Base-by-base conservation (phyloP, 2,113 vertebrate species). In the Paratilapia polleni region DNA sequence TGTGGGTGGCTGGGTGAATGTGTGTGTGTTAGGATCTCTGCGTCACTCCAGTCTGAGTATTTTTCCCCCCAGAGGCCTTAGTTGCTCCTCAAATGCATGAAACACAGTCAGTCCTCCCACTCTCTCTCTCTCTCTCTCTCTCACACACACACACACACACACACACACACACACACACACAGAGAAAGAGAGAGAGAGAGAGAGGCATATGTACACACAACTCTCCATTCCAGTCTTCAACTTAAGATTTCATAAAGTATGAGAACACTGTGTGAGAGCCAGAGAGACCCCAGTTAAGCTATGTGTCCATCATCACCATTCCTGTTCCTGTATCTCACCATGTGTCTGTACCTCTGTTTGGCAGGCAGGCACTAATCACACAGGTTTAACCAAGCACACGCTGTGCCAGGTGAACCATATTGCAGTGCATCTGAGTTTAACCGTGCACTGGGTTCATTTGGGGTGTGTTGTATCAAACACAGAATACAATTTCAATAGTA, bases 351-450 rank as follows among this genome's bases (percentile, higher is more conserved):
- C 14, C 57, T 89, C 83, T 77, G 54, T 22, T 81, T 86, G 70
- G 34, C 77, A 82, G 77, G 85, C 58, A 58, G 74, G 20, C 78
- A 26, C 74, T 63, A 77, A 82, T 87, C 83, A 85, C 58, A 22
- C 78, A 87, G 73, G 52, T 26, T 80, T 12, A 74, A 77, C 24
- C 63, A 47, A 11, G 74, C 81, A 84, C 61, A 66, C 13, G 14
- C 77, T 68, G 77, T 56, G 78, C 77, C 88, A 88, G 87, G 77
- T 85, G 87, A 90, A 85, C 84, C 77, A 70, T 77, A 80, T 90
- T 74, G 59, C 75, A 82, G 36, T 62, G 61, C n/a, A 4, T 62
- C 68, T 79, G 78, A 74, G 36, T 87, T 61, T 80, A 84, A 87
- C 49, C 11, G 19, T 1, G 38, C 22, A 20, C 1, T 13, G 11